phyloP scores from a whole-genome alignment of 2,888 invertebrate species.

The Fissipunctia ypsillon region DNA sequence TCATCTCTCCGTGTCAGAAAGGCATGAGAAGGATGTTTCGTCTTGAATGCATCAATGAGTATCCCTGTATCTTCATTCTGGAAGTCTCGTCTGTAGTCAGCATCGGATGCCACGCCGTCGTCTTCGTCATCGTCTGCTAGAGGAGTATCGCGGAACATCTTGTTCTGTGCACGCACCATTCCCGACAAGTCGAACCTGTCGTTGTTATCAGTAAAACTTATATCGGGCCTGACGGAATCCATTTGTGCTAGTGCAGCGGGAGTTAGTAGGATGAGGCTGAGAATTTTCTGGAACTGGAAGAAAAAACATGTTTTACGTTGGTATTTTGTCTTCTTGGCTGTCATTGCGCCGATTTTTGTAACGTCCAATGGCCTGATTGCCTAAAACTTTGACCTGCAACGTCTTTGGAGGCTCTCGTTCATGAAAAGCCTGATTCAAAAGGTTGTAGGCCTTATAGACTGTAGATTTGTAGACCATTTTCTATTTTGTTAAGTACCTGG shows the following conservation, averaged over 20 bases:
- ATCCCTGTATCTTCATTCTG: constrained; percentile 2
- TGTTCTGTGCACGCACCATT: constrained; percentile 70
- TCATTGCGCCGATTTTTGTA: background rate
- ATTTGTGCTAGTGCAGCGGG: constrained; percentile 65
- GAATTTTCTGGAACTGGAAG: constrained; percentile 40
- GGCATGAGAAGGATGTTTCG: background rate
- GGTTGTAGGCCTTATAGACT: too few relatives aligned
- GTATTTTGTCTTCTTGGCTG: background rate
- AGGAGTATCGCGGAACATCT: constrained; percentile 42
- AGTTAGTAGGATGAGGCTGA: constrained; percentile 29
- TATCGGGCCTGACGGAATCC: constrained; percentile 73
- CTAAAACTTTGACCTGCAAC: background rate
- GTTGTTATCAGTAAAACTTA: constrained; percentile 77
- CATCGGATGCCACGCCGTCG: constrained; percentile 22
- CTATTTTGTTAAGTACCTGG: too few relatives aligned
- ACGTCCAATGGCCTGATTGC: background rate
- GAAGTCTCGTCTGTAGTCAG: constrained; percentile 58
- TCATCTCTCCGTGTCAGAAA: constrained; percentile 27
- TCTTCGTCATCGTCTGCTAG: constrained; percentile 5
- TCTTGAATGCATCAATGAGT: background rate
- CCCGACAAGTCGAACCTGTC: constrained; percentile 78
- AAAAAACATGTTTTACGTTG: background rate
- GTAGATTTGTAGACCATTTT: too few relatives aligned
- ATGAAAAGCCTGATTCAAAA: background rate
- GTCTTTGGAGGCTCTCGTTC: background rate